These are phyloP conservation scores for Diogma glabrata DNA, from an alignment of 2,888 invertebrate genomes.

Conservation along the genomic window DNA sequence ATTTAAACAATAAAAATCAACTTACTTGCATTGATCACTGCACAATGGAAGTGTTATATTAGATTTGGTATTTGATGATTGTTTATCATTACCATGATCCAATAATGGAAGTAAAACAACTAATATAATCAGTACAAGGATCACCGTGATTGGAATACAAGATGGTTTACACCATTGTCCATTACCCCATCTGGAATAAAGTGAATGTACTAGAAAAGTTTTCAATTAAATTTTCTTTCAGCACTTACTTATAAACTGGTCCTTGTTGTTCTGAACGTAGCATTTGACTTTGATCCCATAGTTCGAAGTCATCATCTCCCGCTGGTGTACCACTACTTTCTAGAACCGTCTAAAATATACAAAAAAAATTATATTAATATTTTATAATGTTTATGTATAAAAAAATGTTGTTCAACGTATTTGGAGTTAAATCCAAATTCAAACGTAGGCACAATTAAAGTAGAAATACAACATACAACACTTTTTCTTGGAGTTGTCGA, in stretches of 20 bases:
- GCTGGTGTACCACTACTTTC: conserved; percentile 51
- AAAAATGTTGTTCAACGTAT: too few relatives aligned
- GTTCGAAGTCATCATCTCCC: conserved; percentile 59
- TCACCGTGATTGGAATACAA: conserved; percentile 71
- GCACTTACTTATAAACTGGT: conserved; percentile 17
- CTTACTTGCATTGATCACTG: conserved; percentile 53
- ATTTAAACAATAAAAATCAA: too few relatives aligned
- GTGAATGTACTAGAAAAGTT: not conserved
- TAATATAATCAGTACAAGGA: conserved; percentile 64
- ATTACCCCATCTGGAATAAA: conserved; percentile 39
- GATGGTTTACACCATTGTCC: conserved; percentile 69
- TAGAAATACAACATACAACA: conserved; percentile 1
- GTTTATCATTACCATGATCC: conserved; percentile 52
- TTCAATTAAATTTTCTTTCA: not conserved
- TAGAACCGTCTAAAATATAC: conserved; percentile 49
- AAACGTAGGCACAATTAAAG: not conserved
- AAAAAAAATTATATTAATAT: conserved; percentile 4
- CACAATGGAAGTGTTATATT: conserved; percentile 39
- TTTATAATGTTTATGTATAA: not conserved
- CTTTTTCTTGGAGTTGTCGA: conserved; percentile 1
- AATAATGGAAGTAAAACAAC: conserved; percentile 65
- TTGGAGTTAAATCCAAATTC: too few relatives aligned
- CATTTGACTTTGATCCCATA: conserved; percentile 53
- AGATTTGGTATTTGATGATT: conserved; percentile 21
- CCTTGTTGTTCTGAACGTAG: conserved; percentile 20